Base-by-base conservation (phyloP, 2,888 invertebrate genomes). In the Drosophila mettleri region DNA sequence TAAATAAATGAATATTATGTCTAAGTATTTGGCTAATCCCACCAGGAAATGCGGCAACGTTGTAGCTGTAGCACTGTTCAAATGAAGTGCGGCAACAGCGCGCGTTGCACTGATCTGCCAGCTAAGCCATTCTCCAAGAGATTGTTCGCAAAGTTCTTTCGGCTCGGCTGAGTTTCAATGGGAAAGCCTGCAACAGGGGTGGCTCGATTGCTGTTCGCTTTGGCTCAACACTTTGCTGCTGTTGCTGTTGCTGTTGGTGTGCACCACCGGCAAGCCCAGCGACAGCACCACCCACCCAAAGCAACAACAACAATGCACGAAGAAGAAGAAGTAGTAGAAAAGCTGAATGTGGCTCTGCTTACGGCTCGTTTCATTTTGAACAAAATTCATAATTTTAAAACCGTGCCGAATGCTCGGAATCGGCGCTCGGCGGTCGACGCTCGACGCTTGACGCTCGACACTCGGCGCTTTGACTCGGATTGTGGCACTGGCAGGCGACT, bases 351-450 rank as follows among this genome's bases (percentile, higher is more conserved):
- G 38, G 36, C 60, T 51, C 60, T 51, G 59, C 75, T 69, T 74
- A 60, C 67, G 77, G 69, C 73, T 78, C 81, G 86, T 73, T 80
- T 82, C 72, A 76, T 88, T 84, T 77, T 64, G 61, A 80, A 69
- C 81, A 76, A 61, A 61, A 64, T 84, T 87, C 78, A 86, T 87
- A 87, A 89, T 86, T 86, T 87, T 69, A 79, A 86, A 86, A 89
- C 72, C 72, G 69, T 86, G 67, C 63, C 80, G 77, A 78, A 57
- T 72, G 82, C 75, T 64, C 51, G 12, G 67, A 59, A 60, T 33
- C 43, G 36, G 61, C 41, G 39, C 57, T 55, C 34, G 36, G 52
- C 2, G 20, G 5, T 33, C 31, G 14, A 3, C 14, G 22, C 22
- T 22, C 41, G 38, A 7, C 34, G 14, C 24, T 20, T 22, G 33